Conservation (phyloP, 2,888 invertebrate species). For the Leucoptera coffeella region DNA sequence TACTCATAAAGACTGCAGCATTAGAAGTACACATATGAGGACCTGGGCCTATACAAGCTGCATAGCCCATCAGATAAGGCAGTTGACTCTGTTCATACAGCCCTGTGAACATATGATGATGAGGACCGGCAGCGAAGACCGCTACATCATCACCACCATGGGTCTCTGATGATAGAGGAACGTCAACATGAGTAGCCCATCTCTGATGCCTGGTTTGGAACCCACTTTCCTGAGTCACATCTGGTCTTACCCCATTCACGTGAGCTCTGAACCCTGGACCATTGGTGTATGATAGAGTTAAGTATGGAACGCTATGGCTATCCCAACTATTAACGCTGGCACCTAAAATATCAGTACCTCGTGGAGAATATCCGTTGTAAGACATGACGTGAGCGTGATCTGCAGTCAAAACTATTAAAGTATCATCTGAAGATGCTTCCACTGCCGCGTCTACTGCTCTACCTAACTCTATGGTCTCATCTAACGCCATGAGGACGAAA, state of each 20-base stretch:
- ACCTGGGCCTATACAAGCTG: conserved; percentile 61
- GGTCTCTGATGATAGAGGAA: conserved; percentile 58
- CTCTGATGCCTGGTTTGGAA: not conserved
- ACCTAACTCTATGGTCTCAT: conserved; percentile 62
- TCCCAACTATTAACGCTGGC: conserved; percentile 17
- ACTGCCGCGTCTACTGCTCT: conserved; percentile 47
- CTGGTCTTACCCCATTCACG: conserved; percentile 1
- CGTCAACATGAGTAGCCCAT: conserved; percentile 32
- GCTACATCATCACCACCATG: conserved; percentile 77
- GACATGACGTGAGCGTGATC: conserved; percentile 71
- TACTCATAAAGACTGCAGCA: no score
- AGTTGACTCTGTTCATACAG: conserved; percentile 72
- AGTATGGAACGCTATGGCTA: conserved; percentile 33
- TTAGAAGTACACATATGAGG: no score
- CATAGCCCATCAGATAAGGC: conserved; percentile 68
- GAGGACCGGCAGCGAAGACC: conserved; percentile 65
- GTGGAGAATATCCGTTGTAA: conserved; percentile 59
- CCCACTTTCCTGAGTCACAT: not conserved
- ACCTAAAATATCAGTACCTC: conserved; percentile 25
- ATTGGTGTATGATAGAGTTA: conserved; percentile 56
- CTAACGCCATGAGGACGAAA: conserved; percentile 51
- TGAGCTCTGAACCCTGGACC: conserved; percentile 42
- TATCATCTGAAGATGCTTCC: conserved; percentile 56
- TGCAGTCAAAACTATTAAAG: conserved; percentile 70
- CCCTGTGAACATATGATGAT: conserved; percentile 68